Conservation (phyloP, 1,140 invertebrate genomes). For the Heliconius eleuchia region DNA sequence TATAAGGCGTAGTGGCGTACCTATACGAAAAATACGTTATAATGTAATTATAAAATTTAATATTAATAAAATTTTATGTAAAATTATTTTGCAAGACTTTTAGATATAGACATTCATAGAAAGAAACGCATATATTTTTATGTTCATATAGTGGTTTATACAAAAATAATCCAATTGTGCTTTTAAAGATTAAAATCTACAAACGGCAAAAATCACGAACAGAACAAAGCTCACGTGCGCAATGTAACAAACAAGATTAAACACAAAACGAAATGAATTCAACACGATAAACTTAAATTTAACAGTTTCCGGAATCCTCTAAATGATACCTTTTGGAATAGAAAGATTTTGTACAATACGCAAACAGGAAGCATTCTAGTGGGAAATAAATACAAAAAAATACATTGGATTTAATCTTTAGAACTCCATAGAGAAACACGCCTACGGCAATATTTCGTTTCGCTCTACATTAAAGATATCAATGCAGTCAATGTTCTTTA, state of each 20-base stretch:
- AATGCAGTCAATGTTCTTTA: constrained; percentile 18
- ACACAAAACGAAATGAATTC: constrained; percentile 58
- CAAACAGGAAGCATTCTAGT: constrained; percentile 59
- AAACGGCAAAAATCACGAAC: constrained; percentile 70
- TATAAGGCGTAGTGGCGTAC: no score
- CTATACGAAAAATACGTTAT: no score
- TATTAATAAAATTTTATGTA: no score
- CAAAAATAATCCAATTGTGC: constrained; percentile 22
- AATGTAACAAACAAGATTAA: constrained; percentile 67
- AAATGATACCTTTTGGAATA: constrained; percentile 37
- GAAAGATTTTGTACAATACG: constrained; percentile 38
- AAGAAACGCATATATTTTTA: not conserved
- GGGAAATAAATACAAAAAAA: constrained; percentile 42
- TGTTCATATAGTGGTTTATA: constrained; percentile 7
- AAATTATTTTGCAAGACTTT: no score
- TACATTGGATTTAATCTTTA: constrained; percentile 51
- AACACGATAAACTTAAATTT: constrained; percentile 43
- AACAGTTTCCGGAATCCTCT: constrained; percentile 66
- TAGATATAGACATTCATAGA: not conserved
- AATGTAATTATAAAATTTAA: no score
- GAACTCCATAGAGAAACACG: constrained; percentile 46
- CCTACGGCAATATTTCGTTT: constrained; percentile 18
- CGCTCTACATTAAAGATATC: constrained; percentile 3
- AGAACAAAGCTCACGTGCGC: constrained; percentile 69
- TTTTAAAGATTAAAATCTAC: constrained; percentile 55